A percentile compares a stretch with the other conserved stretches of the same genome.
Conservation (phyloP, 2,888 invertebrate species). For the Proisotoma minuta region DNA sequence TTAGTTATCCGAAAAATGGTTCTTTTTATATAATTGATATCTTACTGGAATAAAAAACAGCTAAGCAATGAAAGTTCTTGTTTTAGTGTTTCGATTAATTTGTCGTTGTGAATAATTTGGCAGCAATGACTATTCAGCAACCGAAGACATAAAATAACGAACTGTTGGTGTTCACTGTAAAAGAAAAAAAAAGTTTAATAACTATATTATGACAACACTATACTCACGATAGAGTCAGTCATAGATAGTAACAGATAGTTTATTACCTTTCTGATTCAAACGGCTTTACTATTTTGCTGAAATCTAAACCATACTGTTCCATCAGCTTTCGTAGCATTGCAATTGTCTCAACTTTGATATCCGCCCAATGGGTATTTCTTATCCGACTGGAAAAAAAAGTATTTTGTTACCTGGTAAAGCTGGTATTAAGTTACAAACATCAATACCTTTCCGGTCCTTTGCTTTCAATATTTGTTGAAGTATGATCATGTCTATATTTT, state of each 20-base stretch:
- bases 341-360: slow-evolving; percentile 60
- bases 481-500: neutral
- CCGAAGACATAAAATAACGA: slow-evolving; percentile 58
- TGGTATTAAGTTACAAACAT: slow-evolving; percentile 1
- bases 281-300: slow-evolving; percentile 53
- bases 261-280: slow-evolving; percentile 52
- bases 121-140: slow-evolving; percentile 59
- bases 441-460: slow-evolving; percentile 55
- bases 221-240: slow-evolving; percentile 7
- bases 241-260: neutral
- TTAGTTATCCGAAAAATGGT: neutral
- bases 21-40: neutral
- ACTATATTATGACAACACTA: neutral
- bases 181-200: neutral
- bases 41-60: slow-evolving; percentile 57
- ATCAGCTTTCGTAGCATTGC: slow-evolving; percentile 56
- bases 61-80: slow-evolving; percentile 57
- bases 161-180: slow-evolving; percentile 56
- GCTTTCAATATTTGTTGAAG: slow-evolving; percentile 39
- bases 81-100: slow-evolving; percentile 54
- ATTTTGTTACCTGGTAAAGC: neutral
- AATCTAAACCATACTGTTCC: slow-evolving; percentile 57
- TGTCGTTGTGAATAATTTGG: slow-evolving; percentile 54
- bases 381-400: slow-evolving; percentile 2
- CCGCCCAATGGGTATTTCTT: slow-evolving; percentile 53